Evolutionary conservation across 2,113 vertebrate species (phyloP), one percentile per base, ranked within the genome.

Genomic region (Abramis brama): DNA sequence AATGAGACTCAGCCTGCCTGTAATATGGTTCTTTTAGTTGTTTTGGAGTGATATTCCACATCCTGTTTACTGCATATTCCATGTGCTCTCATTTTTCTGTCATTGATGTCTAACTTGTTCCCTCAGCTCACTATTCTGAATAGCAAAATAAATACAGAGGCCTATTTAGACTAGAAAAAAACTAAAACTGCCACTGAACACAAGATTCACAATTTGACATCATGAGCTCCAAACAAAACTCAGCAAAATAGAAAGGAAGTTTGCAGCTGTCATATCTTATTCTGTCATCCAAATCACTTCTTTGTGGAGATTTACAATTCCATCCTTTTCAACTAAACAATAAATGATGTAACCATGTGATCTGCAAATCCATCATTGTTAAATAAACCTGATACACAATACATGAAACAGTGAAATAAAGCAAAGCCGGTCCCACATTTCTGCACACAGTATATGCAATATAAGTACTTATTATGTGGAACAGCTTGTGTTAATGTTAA

Each of bases 91-190:
- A 27, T 80, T 80, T 80, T 64, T 64, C 25, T 62, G 57, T 62
- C 57, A 79, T 64, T 80, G 57, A 80, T 79, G 36, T 80, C 78
- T 64, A 47, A 64, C 78, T 66, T 66, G 39, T 66, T 80, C 59
- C n/a, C 59, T 47, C 59, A 80, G 59, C 59, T 30, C 23, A 15
- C 30, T 59, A 60, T 43, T 79, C 39, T 64, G 57, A 79, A 79
- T 79, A n/a, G 36, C 23, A 75, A 50, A 75, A 47, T 75, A 66
- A 30, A 66, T 33, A 66, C 59, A 66, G 39, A 45, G 78, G 57
- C 59, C 23, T 80, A 80, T 64, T 80, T 66, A 80, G n/a, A 64
- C 59, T 64, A 64, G 6, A 64, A 80, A 80, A 15, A 43, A 36
- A 6, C 30, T 62, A 60, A 60, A 62, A 62, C 36, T 62, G 7